These are phyloP conservation scores for Heterochromis multidens DNA, from an alignment of 2,113 vertebrate species.

Conservation along the genomic window DNA sequence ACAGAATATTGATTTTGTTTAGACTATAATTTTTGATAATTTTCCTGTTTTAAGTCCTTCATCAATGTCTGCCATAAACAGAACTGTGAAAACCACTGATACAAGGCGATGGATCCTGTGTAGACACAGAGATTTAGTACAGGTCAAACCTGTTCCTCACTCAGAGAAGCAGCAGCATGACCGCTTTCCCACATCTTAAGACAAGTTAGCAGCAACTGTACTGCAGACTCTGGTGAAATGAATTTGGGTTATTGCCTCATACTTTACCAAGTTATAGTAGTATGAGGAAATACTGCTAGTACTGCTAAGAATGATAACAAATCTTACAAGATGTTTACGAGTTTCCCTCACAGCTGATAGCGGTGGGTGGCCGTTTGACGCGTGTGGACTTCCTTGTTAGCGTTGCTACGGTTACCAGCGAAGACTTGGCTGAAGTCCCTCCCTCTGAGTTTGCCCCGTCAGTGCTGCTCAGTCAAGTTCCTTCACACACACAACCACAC, in stretches of 20 bases:
- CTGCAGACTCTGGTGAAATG: not conserved
- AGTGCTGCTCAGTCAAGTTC: constrained; percentile 22
- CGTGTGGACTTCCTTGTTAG: constrained; percentile 14
- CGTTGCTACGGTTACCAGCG: constrained; percentile 34
- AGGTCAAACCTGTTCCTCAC: not conserved
- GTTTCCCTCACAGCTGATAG: not conserved
- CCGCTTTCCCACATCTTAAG: not conserved
- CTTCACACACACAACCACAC: not conserved
- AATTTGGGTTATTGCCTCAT: not conserved
- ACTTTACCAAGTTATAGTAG: not conserved
- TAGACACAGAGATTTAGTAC: not conserved
- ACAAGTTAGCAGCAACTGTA: not conserved
- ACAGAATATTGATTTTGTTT: not conserved
- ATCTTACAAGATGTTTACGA: not conserved
- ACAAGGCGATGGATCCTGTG: not conserved
- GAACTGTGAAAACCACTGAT: not conserved
- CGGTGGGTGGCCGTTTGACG: not conserved
- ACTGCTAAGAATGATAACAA: not conserved
- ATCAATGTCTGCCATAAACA: not conserved
- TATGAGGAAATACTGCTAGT: not conserved
- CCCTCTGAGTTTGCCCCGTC: constrained; percentile 11
- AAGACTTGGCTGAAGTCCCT: constrained; percentile 12
- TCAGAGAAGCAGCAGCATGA: fast-evolving
- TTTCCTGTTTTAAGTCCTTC: not conserved
- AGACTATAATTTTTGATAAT: not conserved